Evolutionary conservation across 1,140 invertebrate species (phyloP), one percentile per base, ranked within the genome.

Genomic region (Heliconius hermathena): DNA sequence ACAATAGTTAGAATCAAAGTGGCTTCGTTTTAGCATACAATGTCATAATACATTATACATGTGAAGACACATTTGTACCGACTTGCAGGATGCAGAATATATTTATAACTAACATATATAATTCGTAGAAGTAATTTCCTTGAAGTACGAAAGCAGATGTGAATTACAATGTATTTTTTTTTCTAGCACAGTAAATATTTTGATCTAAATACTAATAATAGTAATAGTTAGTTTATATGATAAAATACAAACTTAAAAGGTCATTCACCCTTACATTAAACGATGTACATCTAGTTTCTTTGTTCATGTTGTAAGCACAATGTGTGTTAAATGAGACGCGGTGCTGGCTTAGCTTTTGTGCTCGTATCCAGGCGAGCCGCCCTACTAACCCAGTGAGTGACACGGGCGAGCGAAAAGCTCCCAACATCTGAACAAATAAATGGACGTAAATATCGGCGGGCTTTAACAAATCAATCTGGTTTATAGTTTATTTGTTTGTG

Each of bases 341-440:
- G 78, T 74, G 78, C 81, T 82, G 83, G 85, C 78, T 80, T 82
- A 77, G 82, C 83, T 77, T 86, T 85, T 87, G 83, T 84, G 82
- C 85, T 83, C 82, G 81, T 84, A 84, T 87, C 84, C 84, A 83
- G 85, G 70, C 76, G 26, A 60, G 74, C 78, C 73, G 72, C 71
- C 87, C 89, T 76, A 91, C 86, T 91, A 86, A 92, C 90, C 89
- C 82, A 90, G 83, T 91, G 87, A 90, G 83, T 91, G 87, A 90
- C 89, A 89, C 85, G 80, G 72, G 74, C 80, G 82, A 83, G 85
- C 86, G 86, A 87, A 88, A 88, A 87, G 80, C 87, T 82, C 82
- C 79, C 82, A 84, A 87, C 80, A 81, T 80, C 84, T 81, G 83
- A 85, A 88, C 86, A 89, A 88, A 90, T 87, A 89, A 86, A 89